Evolutionary conservation across 2,113 vertebrate species (phyloP).

Genomic region (Myiopsitta monachus): DNA sequence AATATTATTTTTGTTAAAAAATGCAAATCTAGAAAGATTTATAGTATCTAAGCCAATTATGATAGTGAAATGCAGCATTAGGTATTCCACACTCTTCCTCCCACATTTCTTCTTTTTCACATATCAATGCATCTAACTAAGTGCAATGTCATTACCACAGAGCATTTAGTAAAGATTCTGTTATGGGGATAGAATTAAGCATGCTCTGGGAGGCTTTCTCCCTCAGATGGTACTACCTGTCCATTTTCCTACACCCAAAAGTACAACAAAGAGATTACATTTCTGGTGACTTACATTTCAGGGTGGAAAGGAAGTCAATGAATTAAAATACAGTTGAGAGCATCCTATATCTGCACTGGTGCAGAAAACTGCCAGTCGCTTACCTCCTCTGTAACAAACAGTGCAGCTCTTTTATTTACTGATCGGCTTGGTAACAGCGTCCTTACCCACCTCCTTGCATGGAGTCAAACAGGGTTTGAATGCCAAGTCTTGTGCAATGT

Average conservation of each 20-base stretch:
- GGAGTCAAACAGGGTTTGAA: fast-evolving
- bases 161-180: neutral
- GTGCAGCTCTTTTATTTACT: fast-evolving
- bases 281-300: neutral
- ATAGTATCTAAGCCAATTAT: neutral
- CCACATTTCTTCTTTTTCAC: neutral
- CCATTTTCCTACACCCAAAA: neutral
- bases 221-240: neutral
- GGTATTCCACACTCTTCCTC: neutral
- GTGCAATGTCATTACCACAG: neutral
- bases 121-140: neutral
- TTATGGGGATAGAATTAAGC: neutral
- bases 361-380: fast-evolving
- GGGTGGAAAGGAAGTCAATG: neutral
- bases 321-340: fast-evolving
- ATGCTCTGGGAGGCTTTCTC: neutral
- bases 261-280: neutral
- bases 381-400: fast-evolving
- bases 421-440: no score
- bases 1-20: neutral
- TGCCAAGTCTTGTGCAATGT: fast-evolving
- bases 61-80: neutral
- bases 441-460: fast-evolving
- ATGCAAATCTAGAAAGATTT: constrained; percentile 1
- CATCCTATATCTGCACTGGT: neutral